Conservation (phyloP, 53 echinoderm and acorn worm species). For the Hippasteria phrygiana region DNA sequence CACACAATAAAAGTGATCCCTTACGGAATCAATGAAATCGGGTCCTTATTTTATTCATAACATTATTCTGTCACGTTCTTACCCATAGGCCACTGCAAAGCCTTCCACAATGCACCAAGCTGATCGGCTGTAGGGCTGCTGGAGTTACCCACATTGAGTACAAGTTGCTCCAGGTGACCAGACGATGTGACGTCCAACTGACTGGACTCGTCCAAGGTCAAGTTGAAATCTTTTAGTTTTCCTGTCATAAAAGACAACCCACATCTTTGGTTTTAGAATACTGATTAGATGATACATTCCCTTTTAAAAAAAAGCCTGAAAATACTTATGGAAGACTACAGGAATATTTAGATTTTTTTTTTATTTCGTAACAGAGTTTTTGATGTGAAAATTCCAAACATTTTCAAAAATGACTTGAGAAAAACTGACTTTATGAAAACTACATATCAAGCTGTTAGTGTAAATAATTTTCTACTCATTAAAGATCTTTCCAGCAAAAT, state of each 20-base stretch:
- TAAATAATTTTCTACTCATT: too few species aligned
- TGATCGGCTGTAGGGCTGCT: constrained; percentile 74
- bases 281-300: too few species aligned
- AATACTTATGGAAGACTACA: too few species aligned
- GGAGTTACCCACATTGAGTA: constrained; percentile 56
- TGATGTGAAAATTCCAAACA: too few species aligned
- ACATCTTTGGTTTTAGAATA: neutral
- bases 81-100: constrained; percentile 89
- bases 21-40: neutral
- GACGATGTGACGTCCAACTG: constrained; percentile 62
- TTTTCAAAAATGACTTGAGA: too few species aligned
- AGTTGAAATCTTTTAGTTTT: constrained; percentile 88
- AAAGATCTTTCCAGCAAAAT: too few species aligned
- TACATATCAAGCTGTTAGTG: too few species aligned
- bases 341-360: too few species aligned
- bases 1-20: too few species aligned
- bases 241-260: constrained; percentile 34
- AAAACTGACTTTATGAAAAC: too few species aligned
- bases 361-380: too few species aligned
- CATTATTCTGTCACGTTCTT: constrained; percentile 1
- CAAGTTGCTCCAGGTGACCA: constrained; percentile 64
- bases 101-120: constrained; percentile 70
- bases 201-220: constrained; percentile 49
- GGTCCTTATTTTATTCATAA: neutral
- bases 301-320: too few species aligned